These are phyloP conservation scores for Andrena bucephala DNA, from an alignment of 2,888 invertebrate genomes.

Conservation along the genomic window DNA sequence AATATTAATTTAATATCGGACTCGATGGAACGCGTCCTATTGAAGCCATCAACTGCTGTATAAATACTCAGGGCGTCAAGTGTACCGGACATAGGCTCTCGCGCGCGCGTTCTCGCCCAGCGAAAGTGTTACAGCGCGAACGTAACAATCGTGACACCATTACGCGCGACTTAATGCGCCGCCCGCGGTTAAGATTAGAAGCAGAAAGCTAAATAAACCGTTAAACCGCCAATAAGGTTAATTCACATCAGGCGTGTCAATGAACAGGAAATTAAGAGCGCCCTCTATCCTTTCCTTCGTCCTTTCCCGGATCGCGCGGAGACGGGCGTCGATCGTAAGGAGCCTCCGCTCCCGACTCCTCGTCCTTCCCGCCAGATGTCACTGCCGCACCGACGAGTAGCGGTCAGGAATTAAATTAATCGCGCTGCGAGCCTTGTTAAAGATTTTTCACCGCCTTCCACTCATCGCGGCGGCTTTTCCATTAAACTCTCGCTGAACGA, in stretches of 20 bases:
- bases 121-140: conserved; percentile 60
- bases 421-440: no score
- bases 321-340: conserved; percentile 37
- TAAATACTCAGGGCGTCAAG: conserved; percentile 43
- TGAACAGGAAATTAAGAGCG: conserved; percentile 66
- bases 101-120: conserved; percentile 15
- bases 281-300: conserved; percentile 33
- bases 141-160: conserved; percentile 64
- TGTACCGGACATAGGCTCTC: conserved; percentile 34
- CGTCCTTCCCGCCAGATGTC: background rate
- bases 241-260: conserved; percentile 65
- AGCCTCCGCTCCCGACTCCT: conserved; percentile 3
- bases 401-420: background rate
- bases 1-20: conserved; percentile 56
- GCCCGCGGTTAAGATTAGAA: conserved; percentile 51
- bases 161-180: conserved; percentile 55
- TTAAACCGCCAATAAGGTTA: conserved; percentile 65
- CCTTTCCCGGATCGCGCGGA: conserved; percentile 46
- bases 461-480: no score
- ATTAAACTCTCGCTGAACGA: no score
- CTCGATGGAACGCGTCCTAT: conserved; percentile 32
- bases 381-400: background rate
- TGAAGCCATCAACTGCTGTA: conserved; percentile 28
- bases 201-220: conserved; percentile 63
- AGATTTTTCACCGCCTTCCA: no score